A percentile compares a stretch with the other conserved stretches of the same genome.
Conservation (phyloP, 2,888 invertebrate genomes). For the Portevinia maculata region DNA sequence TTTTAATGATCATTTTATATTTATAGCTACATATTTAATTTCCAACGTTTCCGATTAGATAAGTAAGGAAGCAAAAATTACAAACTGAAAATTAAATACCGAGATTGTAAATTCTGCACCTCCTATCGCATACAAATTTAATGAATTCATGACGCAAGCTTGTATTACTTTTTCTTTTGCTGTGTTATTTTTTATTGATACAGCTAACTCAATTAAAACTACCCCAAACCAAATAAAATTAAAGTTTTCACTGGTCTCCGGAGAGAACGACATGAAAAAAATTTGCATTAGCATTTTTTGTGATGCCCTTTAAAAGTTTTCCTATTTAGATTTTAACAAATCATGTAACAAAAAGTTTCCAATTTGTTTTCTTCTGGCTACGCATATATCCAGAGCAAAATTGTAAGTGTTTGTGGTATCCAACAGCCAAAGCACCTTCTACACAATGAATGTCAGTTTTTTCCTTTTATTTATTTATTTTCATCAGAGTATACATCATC, state of each 20-base stretch:
- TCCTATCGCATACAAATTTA: neutral
- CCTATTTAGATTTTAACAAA: constrained; percentile 38
- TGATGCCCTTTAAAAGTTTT: constrained; percentile 15
- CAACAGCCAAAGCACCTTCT: neutral
- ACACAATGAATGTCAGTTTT: constrained; percentile 24
- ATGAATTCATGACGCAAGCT: neutral
- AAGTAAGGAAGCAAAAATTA: too few species aligned
- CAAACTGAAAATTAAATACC: too few species aligned
- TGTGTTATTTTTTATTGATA: neutral
- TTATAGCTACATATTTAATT: too few species aligned
- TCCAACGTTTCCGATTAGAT: too few species aligned
- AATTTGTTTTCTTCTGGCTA: neutral
- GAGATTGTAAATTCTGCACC: too few species aligned
- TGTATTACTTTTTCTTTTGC: neutral
- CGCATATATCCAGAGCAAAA: neutral
- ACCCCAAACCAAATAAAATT: neutral
- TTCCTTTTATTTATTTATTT: too few species aligned
- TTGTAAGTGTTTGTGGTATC: neutral
- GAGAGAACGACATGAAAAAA: constrained; percentile 8
- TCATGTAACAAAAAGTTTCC: constrained; percentile 18
- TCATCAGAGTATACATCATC: too few species aligned
- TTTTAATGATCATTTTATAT: too few species aligned
- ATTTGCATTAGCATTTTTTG: constrained; percentile 33
- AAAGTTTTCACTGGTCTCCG: neutral
- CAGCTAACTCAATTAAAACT: constrained; percentile 19